Evolutionary conservation across 92 coral and sea anemone species (phyloP).

Genomic region (Palythoa grandis): DNA sequence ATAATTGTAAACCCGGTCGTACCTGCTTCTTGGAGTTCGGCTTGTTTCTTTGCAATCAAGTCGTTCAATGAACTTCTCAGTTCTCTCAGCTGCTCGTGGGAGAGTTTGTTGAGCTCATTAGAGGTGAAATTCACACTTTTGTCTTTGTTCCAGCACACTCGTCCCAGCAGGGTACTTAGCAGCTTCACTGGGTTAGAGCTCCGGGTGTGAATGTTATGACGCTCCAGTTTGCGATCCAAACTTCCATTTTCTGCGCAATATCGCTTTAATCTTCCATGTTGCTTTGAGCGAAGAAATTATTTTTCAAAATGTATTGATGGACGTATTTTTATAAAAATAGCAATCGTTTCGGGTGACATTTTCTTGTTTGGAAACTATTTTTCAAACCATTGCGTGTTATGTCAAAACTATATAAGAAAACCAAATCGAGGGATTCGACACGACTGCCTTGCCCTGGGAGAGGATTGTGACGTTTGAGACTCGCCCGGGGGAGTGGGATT

Average conservation of each 20-base stretch:
- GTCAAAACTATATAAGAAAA: no score
- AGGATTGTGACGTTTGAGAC: no score
- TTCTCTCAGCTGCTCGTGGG: neutral
- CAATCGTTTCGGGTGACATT: no score
- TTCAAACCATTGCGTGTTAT: no score
- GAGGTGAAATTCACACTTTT: slow-evolving; percentile 17
- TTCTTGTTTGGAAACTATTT: no score
- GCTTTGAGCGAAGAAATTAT: slow-evolving; percentile 6
- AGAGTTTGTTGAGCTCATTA: slow-evolving; percentile 1
- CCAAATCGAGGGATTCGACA: no score
- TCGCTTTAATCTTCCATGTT: slow-evolving; percentile 28
- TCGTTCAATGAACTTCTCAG: slow-evolving; percentile 21
- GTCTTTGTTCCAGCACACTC: slow-evolving; percentile 22
- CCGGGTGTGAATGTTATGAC: slow-evolving; percentile 24
- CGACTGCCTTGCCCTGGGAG: no score
- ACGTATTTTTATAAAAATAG: no score
- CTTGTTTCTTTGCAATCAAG: slow-evolving; percentile 11
- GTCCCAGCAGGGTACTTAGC: slow-evolving; percentile 15
- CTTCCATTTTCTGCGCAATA: slow-evolving; percentile 32
- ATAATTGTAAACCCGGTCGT: neutral
- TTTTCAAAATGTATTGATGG: neutral
- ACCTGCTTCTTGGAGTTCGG: slow-evolving; percentile 32
- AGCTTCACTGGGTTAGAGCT: slow-evolving; percentile 17
- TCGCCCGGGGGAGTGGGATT: no score
- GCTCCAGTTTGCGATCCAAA: slow-evolving; percentile 33